Conservation (phyloP, 2,113 vertebrate genomes). For the Crotalus viridis region DNA sequence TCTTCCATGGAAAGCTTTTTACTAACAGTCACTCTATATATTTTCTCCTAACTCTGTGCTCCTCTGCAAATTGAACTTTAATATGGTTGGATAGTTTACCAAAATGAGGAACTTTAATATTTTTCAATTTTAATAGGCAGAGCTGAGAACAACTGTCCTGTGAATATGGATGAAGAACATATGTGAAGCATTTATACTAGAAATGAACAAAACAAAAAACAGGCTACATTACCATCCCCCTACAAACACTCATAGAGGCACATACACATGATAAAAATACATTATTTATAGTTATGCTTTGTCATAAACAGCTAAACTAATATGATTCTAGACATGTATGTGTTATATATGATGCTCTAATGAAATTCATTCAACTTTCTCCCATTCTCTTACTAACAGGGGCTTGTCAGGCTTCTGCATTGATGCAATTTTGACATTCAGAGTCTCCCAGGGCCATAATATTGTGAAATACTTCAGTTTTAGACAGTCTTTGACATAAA, state of each 20-base stretch:
- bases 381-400: not conserved
- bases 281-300: not conserved
- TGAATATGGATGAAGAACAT: not conserved
- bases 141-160: not conserved
- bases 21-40: not conserved
- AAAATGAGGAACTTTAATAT: not conserved
- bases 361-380: not conserved
- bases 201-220: not conserved
- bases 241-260: not conserved
- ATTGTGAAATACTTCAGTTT: not conserved
- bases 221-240: not conserved
- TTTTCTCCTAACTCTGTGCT: not conserved
- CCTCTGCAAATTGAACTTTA: not conserved
- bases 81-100: not conserved
- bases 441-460: slow-evolving; percentile 7
- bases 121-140: not conserved
- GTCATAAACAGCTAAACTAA: not conserved
- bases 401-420: not conserved
- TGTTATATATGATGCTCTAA: not conserved
- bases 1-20: not conserved
- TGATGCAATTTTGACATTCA: not conserved
- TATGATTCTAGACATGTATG: not conserved
- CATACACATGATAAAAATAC: not conserved
- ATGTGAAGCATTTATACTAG: not conserved
- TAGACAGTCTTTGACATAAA: slow-evolving; percentile 11